These are phyloP conservation scores for Metopia argyrocephala DNA, from an alignment of 2,888 invertebrate genomes.

Conservation along the genomic window DNA sequence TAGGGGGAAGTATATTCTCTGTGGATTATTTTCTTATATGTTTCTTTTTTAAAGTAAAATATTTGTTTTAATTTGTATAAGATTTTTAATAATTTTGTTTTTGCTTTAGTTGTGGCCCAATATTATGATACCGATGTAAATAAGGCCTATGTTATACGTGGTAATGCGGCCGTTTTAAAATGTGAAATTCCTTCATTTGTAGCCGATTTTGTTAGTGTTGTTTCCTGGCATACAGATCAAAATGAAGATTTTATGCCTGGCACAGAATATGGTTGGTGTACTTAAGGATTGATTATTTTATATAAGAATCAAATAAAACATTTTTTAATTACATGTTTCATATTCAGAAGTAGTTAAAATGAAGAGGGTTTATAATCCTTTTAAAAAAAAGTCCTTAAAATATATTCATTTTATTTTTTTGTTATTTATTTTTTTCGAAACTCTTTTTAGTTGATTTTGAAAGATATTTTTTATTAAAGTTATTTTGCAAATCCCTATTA, in stretches of 20 bases:
- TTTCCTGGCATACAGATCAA: slow-evolving; percentile 90
- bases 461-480: too few relatives aligned
- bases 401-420: slow-evolving; percentile 4
- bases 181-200: slow-evolving; percentile 96
- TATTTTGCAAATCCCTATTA: too few relatives aligned
- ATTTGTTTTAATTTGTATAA: slow-evolving; percentile 26
- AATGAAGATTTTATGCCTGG: slow-evolving; percentile 77
- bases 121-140: slow-evolving; percentile 94
- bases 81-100: too few relatives aligned
- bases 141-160: slow-evolving; percentile 93
- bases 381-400: background rate
- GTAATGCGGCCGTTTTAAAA: slow-evolving; percentile 92
- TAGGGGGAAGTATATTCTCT: slow-evolving; percentile 36
- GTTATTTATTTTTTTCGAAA: background rate
- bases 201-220: slow-evolving; percentile 92
- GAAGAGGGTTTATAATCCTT: slow-evolving; percentile 21
- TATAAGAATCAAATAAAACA: too few relatives aligned
- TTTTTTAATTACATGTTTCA: too few relatives aligned
- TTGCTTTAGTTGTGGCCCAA: slow-evolving; percentile 89
- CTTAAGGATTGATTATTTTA: background rate
- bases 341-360: background rate
- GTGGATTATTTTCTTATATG: slow-evolving; percentile 2
- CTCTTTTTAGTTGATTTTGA: too few relatives aligned
- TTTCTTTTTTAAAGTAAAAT: background rate
- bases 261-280: slow-evolving; percentile 78